These are phyloP conservation scores for Phrynosoma blainvillii DNA, from an alignment of 2,113 vertebrate species.

Conservation along the genomic window DNA sequence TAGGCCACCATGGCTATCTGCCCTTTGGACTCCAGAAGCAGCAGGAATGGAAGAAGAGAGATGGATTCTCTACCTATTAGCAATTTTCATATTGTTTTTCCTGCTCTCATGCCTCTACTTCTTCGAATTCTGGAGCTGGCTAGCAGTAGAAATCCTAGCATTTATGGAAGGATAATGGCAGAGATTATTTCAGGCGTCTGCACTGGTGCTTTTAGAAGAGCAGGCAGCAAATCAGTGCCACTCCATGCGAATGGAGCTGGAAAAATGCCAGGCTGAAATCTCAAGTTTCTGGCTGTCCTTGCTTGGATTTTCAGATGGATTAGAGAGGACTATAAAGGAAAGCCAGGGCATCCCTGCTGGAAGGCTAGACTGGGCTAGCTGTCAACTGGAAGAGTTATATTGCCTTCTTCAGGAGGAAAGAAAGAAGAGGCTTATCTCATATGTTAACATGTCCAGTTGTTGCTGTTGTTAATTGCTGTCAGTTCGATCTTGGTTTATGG, in stretches of 20 bases:
- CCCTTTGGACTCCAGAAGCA: not conserved
- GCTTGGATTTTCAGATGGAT: constrained; percentile 49
- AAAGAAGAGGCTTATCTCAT: not conserved
- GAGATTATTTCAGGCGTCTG: constrained; percentile 55
- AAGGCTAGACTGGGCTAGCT: not conserved
- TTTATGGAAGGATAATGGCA: constrained; percentile 6
- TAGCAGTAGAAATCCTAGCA: constrained; percentile 25
- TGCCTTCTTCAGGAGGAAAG: not conserved
- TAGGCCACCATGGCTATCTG: not conserved
- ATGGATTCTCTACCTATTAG: not conserved
- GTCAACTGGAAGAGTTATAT: not conserved
- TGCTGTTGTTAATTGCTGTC: not conserved
- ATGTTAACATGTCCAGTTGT: not conserved
- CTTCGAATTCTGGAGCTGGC: not conserved
- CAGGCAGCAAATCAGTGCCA: fast-evolving
- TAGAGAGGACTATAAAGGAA: not conserved
- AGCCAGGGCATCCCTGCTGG: constrained; percentile 14
- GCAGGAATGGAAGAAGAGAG: not conserved
- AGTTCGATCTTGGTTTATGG: too few species aligned
- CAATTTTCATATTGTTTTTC: not conserved
- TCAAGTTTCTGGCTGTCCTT: constrained; percentile 51
- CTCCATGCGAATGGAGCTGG: not conserved
- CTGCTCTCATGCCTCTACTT: not conserved
- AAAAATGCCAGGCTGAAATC: constrained; percentile 40
- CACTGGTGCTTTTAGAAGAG: constrained; percentile 37